Percentiles rank a stretch among this genome's conserved stretches.
These are phyloP conservation scores for Bos indicus DNA, from an alignment of 2,113 vertebrate species.

Conservation along the genomic window DNA sequence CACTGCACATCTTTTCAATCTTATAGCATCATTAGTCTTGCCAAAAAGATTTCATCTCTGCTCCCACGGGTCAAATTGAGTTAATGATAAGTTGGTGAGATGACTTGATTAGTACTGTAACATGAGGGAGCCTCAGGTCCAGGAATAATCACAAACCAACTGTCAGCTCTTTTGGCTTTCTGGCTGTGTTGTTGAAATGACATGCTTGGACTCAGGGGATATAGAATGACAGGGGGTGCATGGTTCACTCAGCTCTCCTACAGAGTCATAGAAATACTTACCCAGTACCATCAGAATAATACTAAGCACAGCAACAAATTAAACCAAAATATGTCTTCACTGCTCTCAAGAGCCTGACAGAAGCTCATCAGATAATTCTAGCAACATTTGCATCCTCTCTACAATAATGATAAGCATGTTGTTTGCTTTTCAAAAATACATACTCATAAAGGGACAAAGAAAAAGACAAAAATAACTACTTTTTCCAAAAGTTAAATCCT, in stretches of 20 bases:
- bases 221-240: neutral
- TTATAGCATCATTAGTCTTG: conserved; percentile 44
- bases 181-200: conserved; percentile 47
- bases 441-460: neutral
- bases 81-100: conserved; percentile 44
- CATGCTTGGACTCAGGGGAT: conserved; percentile 20
- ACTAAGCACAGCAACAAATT: neutral
- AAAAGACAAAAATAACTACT: neutral
- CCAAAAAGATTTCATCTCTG: conserved; percentile 53
- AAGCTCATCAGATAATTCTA: neutral
- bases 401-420: neutral
- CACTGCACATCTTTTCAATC: conserved; percentile 44
- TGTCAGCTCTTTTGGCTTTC: conserved; percentile 47
- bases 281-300: neutral
- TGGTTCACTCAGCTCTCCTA: conserved; percentile 3
- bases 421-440: conserved; percentile 2
- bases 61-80: conserved; percentile 38
- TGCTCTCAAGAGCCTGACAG: neutral
- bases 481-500: neutral
- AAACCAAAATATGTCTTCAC: neutral
- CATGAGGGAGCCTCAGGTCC: conserved; percentile 32
- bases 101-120: neutral
- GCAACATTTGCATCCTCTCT: neutral
- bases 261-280: neutral
- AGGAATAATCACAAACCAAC: conserved; percentile 59